Percentiles rank a stretch among this genome's conserved stretches.
Evolutionary conservation across 2,113 vertebrate genomes (phyloP).

Genomic region (Gavialis gangeticus): DNA sequence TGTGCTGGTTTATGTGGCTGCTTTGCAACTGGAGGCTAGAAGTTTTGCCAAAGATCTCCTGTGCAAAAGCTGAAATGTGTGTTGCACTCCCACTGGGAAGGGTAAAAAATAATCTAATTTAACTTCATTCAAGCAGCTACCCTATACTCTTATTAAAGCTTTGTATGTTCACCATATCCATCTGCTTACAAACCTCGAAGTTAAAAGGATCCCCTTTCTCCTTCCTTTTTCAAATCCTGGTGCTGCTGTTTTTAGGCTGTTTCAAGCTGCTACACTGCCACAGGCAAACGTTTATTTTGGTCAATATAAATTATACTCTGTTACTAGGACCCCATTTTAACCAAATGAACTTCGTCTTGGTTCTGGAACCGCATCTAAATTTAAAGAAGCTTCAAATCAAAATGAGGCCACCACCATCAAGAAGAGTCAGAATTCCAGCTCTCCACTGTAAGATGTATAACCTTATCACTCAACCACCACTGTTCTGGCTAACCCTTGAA

Average conservation of each 20-base stretch:
- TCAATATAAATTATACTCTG: not conserved
- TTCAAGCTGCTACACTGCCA: not conserved
- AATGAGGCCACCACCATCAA: not conserved
- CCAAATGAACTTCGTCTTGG: not conserved
- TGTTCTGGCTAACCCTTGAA: not conserved
- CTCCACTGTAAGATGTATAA: not conserved
- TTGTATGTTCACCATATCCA: not conserved
- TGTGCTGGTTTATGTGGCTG: not conserved
- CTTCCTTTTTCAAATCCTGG: not conserved
- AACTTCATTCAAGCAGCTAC: not conserved
- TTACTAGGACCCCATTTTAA: not conserved
- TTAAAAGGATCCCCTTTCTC: not conserved
- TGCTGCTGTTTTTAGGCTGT: not conserved
- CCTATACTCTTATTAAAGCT: not conserved
- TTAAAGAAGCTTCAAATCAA: not conserved
- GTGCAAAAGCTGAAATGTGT: accelerated
- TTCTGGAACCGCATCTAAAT: not conserved
- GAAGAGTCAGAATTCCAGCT: not conserved
- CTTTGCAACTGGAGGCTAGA: not conserved
- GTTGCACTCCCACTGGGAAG: not conserved
- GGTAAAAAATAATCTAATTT: not conserved
- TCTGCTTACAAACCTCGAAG: not conserved
- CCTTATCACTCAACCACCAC: not conserved
- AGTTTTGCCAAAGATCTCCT: not conserved
- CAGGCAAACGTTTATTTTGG: not conserved